These are phyloP conservation scores for Gymnocheta viridis DNA, from an alignment of 2,888 invertebrate genomes.

Conservation along the genomic window DNA sequence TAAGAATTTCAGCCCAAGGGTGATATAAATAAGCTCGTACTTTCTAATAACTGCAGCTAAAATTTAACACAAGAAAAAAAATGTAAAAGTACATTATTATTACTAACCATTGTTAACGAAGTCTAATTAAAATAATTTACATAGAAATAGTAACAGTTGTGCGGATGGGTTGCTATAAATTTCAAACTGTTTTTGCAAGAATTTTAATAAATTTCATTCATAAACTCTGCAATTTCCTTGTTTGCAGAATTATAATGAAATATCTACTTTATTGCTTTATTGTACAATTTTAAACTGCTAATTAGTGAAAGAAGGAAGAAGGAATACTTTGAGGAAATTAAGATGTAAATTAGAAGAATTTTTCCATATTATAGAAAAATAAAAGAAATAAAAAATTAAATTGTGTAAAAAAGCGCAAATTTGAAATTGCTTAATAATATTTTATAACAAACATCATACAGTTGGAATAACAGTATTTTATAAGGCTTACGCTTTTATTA, in stretches of 20 bases:
- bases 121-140: constrained; percentile 40
- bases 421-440: background rate
- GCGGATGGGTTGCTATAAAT: background rate
- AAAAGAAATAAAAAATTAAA: background rate
- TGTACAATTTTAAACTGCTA: constrained; percentile 25
- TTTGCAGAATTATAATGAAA: background rate
- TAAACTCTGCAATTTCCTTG: constrained; percentile 12
- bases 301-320: constrained; percentile 33
- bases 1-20: background rate
- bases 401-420: background rate
- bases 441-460: background rate
- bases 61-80: background rate
- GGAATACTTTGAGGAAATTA: background rate
- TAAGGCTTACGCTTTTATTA: background rate
- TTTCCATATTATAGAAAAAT: background rate
- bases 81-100: background rate
- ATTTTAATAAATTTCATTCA: background rate
- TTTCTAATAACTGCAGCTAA: constrained; percentile 21
- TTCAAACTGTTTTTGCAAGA: background rate
- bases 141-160: constrained; percentile 13
- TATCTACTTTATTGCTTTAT: background rate
- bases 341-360: background rate
- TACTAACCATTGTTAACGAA: constrained; percentile 20
- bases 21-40: background rate
- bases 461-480: background rate